These are phyloP conservation scores for Lampropteryx suffumata DNA, from an alignment of 2,888 invertebrate genomes.

Conservation along the genomic window DNA sequence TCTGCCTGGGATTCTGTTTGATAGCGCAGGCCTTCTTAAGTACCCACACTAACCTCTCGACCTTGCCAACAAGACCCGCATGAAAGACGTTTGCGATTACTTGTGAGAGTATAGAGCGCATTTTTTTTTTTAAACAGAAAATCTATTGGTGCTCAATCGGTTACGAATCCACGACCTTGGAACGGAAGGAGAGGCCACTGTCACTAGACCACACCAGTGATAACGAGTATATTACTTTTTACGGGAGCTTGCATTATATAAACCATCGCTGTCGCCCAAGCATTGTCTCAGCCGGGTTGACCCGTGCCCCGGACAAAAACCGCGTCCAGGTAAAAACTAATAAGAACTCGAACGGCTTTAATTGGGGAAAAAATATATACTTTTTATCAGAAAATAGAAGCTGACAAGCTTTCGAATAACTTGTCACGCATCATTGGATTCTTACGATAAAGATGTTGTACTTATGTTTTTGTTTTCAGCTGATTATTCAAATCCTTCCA, in stretches of 20 bases:
- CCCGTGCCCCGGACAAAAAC: slow-evolving; percentile 79
- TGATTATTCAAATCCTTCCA: slow-evolving; percentile 1
- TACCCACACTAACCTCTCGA: too few species aligned
- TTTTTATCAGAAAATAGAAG: slow-evolving; percentile 53
- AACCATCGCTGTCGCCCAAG: slow-evolving; percentile 36
- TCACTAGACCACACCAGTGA: too few species aligned
- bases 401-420: slow-evolving; percentile 43
- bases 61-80: too few species aligned
- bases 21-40: too few species aligned
- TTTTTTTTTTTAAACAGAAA: too few species aligned
- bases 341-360: slow-evolving; percentile 61
- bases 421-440: slow-evolving; percentile 35
- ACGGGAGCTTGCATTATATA: slow-evolving; percentile 8
- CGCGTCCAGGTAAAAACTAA: slow-evolving; percentile 56
- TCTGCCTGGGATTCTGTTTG: too few species aligned
- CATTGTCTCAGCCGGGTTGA: slow-evolving; percentile 79
- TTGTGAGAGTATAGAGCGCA: too few species aligned
- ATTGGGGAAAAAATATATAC: slow-evolving; percentile 68
- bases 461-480: slow-evolving; percentile 31
- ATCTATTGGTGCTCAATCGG: too few species aligned
- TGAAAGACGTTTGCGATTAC: too few species aligned
- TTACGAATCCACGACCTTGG: too few species aligned
- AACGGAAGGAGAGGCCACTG: too few species aligned
- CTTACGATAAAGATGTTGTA: slow-evolving; percentile 46
- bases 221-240: neutral